phyloP scores from a whole-genome alignment of 2,888 invertebrate genomes.

The Drosophila recens region DNA sequence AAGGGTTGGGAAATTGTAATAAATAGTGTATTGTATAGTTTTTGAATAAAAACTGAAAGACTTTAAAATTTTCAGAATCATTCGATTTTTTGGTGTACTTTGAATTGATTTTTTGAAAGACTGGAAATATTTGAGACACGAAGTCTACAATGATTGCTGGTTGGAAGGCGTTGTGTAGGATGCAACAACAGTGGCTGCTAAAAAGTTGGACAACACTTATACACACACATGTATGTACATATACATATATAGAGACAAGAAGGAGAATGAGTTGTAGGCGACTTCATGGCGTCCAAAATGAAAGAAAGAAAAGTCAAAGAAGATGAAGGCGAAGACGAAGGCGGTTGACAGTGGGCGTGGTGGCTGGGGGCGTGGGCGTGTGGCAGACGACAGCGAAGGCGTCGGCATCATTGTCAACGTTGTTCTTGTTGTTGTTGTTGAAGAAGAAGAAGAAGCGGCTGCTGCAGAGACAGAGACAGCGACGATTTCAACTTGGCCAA shows the following conservation, averaged over 20 bases:
- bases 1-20: too few relatives aligned
- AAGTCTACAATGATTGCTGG: background rate
- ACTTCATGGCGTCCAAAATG: slow-evolving; percentile 16
- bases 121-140: too few relatives aligned
- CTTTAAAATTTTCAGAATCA: too few relatives aligned
- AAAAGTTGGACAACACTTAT: slow-evolving; percentile 6
- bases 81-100: too few relatives aligned
- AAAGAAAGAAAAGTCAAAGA: background rate
- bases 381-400: slow-evolving; percentile 22
- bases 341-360: slow-evolving; percentile 5
- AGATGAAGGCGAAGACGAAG: background rate
- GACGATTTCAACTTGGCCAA: slow-evolving; percentile 35
- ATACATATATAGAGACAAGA: background rate
- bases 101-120: too few relatives aligned
- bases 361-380: slow-evolving; percentile 2
- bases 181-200: slow-evolving; percentile 16
- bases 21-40: too few relatives aligned
- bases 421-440: slow-evolving; percentile 5
- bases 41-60: too few relatives aligned
- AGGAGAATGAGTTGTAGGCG: slow-evolving; percentile 17
- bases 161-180: background rate
- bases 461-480: slow-evolving; percentile 47
- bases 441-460: background rate
- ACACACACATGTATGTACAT: background rate
- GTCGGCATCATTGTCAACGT: slow-evolving; percentile 27